Evolutionary conservation across 1,140 invertebrate species (phyloP), one percentile per base, ranked within the genome.

Genomic region (Apocrypta bakeri): DNA sequence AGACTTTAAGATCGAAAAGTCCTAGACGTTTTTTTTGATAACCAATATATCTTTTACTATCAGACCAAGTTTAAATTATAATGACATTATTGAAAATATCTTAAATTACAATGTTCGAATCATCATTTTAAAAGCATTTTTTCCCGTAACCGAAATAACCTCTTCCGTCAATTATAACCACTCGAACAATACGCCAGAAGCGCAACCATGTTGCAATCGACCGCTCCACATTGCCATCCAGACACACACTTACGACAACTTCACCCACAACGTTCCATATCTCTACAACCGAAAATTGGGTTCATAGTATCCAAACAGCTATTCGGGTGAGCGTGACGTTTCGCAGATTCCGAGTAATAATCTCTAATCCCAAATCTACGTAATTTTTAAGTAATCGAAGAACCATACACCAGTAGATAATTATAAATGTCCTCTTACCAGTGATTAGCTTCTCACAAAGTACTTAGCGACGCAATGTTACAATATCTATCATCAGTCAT

Each of bases 391-490:
- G 68, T 37, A 71, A 71, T 37, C 31, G 31, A 71, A 71, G 31
- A 31, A 33, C 68, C 2, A 9, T 37, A 37, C 9, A 37, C 21
- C 31, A n/a, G 29, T 29, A 21, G 31, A 77, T 25, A 64, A 76
- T 76, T 64, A 64, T 2, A 25, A 4, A n/a, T 21, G 11, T 21
- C 12, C 24, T 37, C 37, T 31, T 11, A 24, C 2, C 25, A 14
- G 12, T 66, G 37, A 76, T 63, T 64, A 12, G n/a, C n/a, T 25
- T 9, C 56, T 76, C 29, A 17, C 24, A 76, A 76, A 63, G 74
- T 64, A 76, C 21, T 76, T 76, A 76, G 42, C 31, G 25, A 21
- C 31, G 64, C 24, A n/a, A n/a, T n/a, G 12, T 17, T 7, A 29
- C 29, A 56, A 61, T 74, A 37, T 9, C 27, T 25, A 8, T 9